Conservation (phyloP, 1,140 invertebrate genomes). For the Cotesia chilonis region DNA sequence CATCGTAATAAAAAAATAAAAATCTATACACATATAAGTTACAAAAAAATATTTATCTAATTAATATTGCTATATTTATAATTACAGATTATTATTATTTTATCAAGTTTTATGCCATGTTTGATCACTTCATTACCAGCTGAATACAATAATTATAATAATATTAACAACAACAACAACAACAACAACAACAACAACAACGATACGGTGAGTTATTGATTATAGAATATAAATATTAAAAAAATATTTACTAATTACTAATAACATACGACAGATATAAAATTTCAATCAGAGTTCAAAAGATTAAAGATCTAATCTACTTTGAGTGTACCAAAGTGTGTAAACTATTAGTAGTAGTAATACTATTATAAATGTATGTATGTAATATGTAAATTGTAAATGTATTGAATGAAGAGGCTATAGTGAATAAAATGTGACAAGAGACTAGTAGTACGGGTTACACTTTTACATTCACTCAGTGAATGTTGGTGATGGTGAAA, state of each 20-base stretch:
- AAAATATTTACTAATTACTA: no score
- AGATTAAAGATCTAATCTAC: neutral
- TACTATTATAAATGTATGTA: conserved; percentile 8
- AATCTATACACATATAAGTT: no score
- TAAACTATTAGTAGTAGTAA: neutral
- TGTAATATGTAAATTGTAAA: neutral
- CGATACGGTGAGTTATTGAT: neutral
- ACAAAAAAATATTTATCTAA: neutral
- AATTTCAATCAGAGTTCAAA: neutral
- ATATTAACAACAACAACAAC: no score
- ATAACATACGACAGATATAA: neutral
- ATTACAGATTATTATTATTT: no score
- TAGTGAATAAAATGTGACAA: conserved; percentile 27
- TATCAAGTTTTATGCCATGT: neutral
- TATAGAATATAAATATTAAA: neutral
- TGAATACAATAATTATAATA: no score
- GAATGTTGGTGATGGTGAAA: neutral
- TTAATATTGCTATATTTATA: neutral
- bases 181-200: no score
- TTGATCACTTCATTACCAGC: neutral
- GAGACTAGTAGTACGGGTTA: conserved; percentile 9
- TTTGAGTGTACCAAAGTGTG: conserved; percentile 21
- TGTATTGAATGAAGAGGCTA: conserved; percentile 18
- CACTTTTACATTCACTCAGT: neutral
- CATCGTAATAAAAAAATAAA: no score